A percentile compares a stretch with the other conserved stretches of the same genome.
Conservation (phyloP, 2,113 vertebrate species). For the Paratilapia polleni region DNA sequence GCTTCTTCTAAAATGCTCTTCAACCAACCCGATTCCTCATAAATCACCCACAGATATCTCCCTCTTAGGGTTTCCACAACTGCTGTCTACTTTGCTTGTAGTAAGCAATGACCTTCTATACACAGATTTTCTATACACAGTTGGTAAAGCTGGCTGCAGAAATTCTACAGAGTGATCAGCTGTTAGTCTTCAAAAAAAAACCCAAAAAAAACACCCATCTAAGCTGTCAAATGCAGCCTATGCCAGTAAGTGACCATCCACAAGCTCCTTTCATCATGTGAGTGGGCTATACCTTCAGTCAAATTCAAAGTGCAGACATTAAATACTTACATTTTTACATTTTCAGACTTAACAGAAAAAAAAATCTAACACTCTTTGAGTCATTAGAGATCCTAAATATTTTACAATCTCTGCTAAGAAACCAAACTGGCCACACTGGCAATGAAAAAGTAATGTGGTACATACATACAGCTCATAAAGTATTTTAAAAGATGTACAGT, state of each 20-base stretch:
- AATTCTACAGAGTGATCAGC: conserved; percentile 30
- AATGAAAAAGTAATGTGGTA: background rate
- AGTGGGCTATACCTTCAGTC: background rate
- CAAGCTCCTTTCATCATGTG: conserved; percentile 27
- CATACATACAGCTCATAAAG: background rate
- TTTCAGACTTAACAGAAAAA: background rate
- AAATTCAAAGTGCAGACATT: background rate
- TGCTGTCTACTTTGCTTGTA: conserved; percentile 18
- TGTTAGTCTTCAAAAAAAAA: conserved; percentile 1
- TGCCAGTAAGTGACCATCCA: conserved; percentile 15
- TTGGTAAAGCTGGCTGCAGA: conserved; percentile 17
- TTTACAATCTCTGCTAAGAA: background rate
- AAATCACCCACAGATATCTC: conserved; percentile 53
- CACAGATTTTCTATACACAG: conserved; percentile 18
- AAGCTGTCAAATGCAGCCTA: conserved; percentile 4
- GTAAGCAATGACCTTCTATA: no score
- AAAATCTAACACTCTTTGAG: background rate
- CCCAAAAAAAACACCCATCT: conserved; percentile 29
- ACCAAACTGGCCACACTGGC: background rate
- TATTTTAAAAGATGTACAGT: background rate
- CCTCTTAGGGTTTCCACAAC: conserved; percentile 34
- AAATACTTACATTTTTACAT: background rate
- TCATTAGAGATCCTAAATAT: background rate
- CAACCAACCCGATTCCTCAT: conserved; percentile 29
- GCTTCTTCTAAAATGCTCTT: conserved; percentile 77